Evolutionary conservation across 2,113 vertebrate species (phyloP), one percentile per base, ranked within the genome.

Genomic region (Tichodroma muraria): DNA sequence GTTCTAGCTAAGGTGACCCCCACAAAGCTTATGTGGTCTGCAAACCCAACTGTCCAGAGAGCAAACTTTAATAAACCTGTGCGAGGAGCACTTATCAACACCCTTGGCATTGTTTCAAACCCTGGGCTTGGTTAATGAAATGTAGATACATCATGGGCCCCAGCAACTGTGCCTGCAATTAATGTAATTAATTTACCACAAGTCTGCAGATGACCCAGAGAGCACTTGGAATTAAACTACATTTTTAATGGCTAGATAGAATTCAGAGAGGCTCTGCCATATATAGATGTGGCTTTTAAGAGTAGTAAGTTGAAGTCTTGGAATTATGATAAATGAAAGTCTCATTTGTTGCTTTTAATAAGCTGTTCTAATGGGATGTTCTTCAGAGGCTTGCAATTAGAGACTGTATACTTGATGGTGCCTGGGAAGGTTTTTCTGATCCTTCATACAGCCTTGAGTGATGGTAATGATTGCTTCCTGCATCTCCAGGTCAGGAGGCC

Each of bases 341-440:
- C 17, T 90, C 18, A 0, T 78, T 92, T 81, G 69, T 89, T 92
- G 86, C 56, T 96, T 97, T 95, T 95, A 97, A 96, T 93, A 94
- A 94, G 76, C 65, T 94, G 57, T 71, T 94, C 78, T 61, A 93
- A 89, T 83, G 33, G 83, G 88, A 78, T 86, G 52, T 80, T 90
- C 47, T 97, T 97, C 28, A 44, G 30, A 93, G 90, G 49, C 69
- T 95, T 90, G 90, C 93, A 93, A 76, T 86, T 90, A 89, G 59
- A 89, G 78, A 90, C 84, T 49, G 64, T 59, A 87, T 85, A 71
- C 70, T 88, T 90, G 49, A 73, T 87, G 64, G 61, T 65, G 49
- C 71, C 84, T 89, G 90, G 72, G 47, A 90, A 75, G 92, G 85
- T 85, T 73, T 73, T 90, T 93, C 90, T 80, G 86, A 95, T 92